Evolutionary conservation across 2,888 invertebrate genomes (phyloP), one percentile per base, ranked within the genome.

Genomic region (Meta bourneti): DNA sequence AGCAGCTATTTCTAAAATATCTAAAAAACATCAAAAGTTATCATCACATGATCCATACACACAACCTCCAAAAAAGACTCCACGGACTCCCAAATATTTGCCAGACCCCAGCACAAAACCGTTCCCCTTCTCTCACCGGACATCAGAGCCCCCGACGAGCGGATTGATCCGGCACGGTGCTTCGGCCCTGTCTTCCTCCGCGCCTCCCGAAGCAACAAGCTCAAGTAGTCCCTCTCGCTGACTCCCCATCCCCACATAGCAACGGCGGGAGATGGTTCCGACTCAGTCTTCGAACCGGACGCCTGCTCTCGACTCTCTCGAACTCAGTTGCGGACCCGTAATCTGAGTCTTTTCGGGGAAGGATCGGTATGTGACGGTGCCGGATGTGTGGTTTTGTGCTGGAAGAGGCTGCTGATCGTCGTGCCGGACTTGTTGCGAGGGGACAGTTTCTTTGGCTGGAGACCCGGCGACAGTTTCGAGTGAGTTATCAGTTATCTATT

Each of bases 181-280:
- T 86, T 51, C 74, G 84, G 74, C 74, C 69, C 49, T 61, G 61
- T 86, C 48, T 86, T 20, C 85, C 85, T 86, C 85, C 85, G 85
- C 85, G 78, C 61, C 34, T 34, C 34, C 34, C 49, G 85, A 86
- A 86, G 85, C 85, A 86, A 86, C 85, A 86, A 86, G 85, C 85
- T 13, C 20, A 86, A 86, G 85, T 86, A 86, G 85, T 86, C 70
- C 85, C 69, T 71, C 48, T 34, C 49, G 70, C 49, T 20, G 7
- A 19, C 61, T 61, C 81, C n/a, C 85, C 61, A 54, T 49, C 70
- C 48, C 51, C 49, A 16, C 85, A 77, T 78, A 78, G 78, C 85
- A 78, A 86, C 78, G 54, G 49, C n/a, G 34, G 51, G 48, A 11
- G n/a, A 61, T 49, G 49, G 48, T 54, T n/a, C 61, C 72, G 11